phyloP scores from a whole-genome alignment of 1,140 invertebrate species.

The Aphaenogaster floridana region DNA sequence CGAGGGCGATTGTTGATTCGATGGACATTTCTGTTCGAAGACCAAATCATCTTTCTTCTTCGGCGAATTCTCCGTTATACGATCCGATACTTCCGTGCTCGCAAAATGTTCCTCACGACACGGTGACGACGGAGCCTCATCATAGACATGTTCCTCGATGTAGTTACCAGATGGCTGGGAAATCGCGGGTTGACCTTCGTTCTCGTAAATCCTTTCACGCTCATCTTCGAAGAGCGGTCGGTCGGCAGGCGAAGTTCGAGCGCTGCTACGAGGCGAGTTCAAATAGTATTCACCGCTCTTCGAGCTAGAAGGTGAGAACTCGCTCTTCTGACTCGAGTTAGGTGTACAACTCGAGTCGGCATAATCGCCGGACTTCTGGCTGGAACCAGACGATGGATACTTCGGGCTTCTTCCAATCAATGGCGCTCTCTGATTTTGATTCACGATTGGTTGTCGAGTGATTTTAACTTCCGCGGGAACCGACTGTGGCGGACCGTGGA shows the following conservation, averaged over 20 bases:
- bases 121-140: slow-evolving; percentile 73
- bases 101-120: slow-evolving; percentile 10
- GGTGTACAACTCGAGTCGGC: slow-evolving; percentile 84
- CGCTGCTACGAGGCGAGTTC: slow-evolving; percentile 80
- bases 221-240: slow-evolving; percentile 48
- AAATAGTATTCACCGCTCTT: slow-evolving; percentile 85
- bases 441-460: slow-evolving; percentile 74
- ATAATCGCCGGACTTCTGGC: slow-evolving; percentile 84
- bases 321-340: slow-evolving; percentile 85
- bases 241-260: slow-evolving; percentile 71
- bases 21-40: neutral
- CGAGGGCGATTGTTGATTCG: neutral
- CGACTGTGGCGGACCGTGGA: slow-evolving; percentile 67
- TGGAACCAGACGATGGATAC: slow-evolving; percentile 82
- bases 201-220: slow-evolving; percentile 66
- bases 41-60: neutral
- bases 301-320: slow-evolving; percentile 84
- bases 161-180: slow-evolving; percentile 39
- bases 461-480: slow-evolving; percentile 78
- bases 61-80: neutral
- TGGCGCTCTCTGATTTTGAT: slow-evolving; percentile 70
- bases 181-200: slow-evolving; percentile 24
- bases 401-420: slow-evolving; percentile 74
- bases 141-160: slow-evolving; percentile 79
- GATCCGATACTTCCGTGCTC: neutral